These are phyloP conservation scores for Sepioteuthis lessoniana DNA, from an alignment of 2,888 invertebrate species.

Conservation along the genomic window DNA sequence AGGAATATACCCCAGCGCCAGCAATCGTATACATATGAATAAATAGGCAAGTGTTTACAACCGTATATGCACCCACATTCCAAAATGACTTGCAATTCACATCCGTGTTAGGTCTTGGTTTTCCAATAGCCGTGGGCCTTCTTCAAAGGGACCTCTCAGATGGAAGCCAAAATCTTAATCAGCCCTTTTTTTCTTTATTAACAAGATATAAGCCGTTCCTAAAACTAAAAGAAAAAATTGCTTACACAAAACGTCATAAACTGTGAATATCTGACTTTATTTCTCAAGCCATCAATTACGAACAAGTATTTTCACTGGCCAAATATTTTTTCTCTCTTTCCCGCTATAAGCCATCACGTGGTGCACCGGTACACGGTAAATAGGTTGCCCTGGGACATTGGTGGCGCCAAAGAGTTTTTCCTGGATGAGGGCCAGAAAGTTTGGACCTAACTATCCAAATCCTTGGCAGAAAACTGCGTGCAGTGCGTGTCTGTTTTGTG, in stretches of 20 bases:
- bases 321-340: neutral
- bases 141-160: neutral
- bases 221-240: neutral
- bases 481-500: neutral
- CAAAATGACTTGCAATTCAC: neutral
- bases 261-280: neutral
- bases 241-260: neutral
- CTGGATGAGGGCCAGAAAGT: neutral
- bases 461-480: neutral
- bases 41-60: neutral
- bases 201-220: neutral
- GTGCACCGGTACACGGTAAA: neutral
- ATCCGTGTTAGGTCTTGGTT: neutral
- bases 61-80: neutral
- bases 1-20: too few species aligned
- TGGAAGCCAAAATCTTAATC: neutral
- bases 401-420: neutral
- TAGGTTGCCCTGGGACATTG: neutral
- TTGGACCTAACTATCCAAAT: neutral
- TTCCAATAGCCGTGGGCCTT: neutral
- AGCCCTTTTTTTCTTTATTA: neutral
- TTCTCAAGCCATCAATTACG: neutral
- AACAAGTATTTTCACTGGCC: neutral
- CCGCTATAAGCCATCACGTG: neutral
- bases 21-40: too few species aligned